A percentile compares a stretch with the other conserved stretches of the same genome.
Evolutionary conservation across 1,140 invertebrate genomes (phyloP).

Genomic region (Macrotrachela quadricornifera): DNA sequence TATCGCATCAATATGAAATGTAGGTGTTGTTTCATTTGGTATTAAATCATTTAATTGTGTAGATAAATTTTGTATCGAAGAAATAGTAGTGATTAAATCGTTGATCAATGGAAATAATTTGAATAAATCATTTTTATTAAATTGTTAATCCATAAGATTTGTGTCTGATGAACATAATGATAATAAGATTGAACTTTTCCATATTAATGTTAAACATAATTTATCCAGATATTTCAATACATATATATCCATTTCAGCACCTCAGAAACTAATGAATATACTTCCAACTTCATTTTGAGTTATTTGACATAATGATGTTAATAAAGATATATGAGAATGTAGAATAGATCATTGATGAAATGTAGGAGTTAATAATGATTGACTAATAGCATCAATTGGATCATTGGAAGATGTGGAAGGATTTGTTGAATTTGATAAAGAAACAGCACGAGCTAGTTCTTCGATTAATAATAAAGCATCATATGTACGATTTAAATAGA

Average conservation of each 20-base stretch:
- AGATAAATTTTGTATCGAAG: background rate
- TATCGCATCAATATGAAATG: too few relatives aligned
- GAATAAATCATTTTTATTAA: slow-evolving; percentile 49
- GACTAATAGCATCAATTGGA: slow-evolving; percentile 47
- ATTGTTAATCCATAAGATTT: slow-evolving; percentile 44
- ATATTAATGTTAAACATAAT: slow-evolving; percentile 59
- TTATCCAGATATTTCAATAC: slow-evolving; percentile 51
- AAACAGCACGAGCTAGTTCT: slow-evolving; percentile 47
- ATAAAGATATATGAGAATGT: slow-evolving; percentile 66
- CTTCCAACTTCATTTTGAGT: slow-evolving; percentile 57
- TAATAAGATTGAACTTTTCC: slow-evolving; percentile 63
- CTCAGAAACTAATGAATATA: slow-evolving; percentile 59
- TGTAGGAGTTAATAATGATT: slow-evolving; percentile 50
- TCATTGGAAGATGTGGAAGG: slow-evolving; percentile 20
- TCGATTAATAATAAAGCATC: slow-evolving; percentile 52
- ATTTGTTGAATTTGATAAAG: too few relatives aligned
- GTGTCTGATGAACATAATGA: slow-evolving; percentile 46
- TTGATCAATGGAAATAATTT: slow-evolving; percentile 34
- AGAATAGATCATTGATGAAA: slow-evolving; percentile 59
- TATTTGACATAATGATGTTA: slow-evolving; percentile 61
- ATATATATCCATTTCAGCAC: slow-evolving; percentile 46
- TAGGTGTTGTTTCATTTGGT: background rate
- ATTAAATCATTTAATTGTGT: background rate
- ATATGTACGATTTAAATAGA: slow-evolving; percentile 12
- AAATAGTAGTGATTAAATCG: background rate